phyloP scores from a whole-genome alignment of 1,140 invertebrate species.

The Kradibia gibbosae region DNA sequence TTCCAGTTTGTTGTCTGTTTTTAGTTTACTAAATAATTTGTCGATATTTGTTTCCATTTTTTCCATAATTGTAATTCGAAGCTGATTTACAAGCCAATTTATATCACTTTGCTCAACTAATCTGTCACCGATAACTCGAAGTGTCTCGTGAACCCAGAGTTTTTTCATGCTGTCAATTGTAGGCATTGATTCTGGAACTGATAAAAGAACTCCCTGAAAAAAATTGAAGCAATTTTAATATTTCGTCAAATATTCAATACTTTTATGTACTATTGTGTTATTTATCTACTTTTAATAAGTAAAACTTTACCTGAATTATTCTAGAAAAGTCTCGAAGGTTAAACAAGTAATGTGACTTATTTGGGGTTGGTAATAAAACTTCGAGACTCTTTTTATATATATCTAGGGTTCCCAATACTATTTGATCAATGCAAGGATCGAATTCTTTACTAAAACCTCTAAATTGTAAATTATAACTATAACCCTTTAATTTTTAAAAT shows the following conservation, averaged over 20 bases:
- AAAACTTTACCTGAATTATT: constrained; percentile 82
- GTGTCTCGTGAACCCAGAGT: constrained; percentile 94
- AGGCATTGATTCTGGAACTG: constrained; percentile 92
- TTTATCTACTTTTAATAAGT: neutral
- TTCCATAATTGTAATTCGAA: constrained; percentile 76
- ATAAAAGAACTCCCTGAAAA: constrained; percentile 88
- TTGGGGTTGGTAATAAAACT: constrained; percentile 90
- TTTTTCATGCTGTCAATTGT: constrained; percentile 91
- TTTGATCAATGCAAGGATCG: constrained; percentile 91
- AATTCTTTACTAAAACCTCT: constrained; percentile 97
- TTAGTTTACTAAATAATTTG: constrained; percentile 67
- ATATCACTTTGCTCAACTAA: constrained; percentile 87
- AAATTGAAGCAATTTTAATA: constrained; percentile 9
- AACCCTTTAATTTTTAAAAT: neutral
- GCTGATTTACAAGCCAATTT: constrained; percentile 84
- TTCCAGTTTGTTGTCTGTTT: constrained; percentile 3
- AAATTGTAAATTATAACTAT: constrained; percentile 48
- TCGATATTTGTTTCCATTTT: constrained; percentile 73
- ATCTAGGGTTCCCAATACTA: constrained; percentile 88
- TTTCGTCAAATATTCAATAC: neutral
- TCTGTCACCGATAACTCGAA: constrained; percentile 95
- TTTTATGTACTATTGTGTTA: too few species aligned
- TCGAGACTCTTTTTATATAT: constrained; percentile 89
- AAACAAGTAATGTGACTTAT: constrained; percentile 95
- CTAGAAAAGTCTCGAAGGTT: constrained; percentile 95